These are phyloP conservation scores for Carollia perspicillata DNA, from an alignment of 2,113 vertebrate genomes.

Conservation along the genomic window DNA sequence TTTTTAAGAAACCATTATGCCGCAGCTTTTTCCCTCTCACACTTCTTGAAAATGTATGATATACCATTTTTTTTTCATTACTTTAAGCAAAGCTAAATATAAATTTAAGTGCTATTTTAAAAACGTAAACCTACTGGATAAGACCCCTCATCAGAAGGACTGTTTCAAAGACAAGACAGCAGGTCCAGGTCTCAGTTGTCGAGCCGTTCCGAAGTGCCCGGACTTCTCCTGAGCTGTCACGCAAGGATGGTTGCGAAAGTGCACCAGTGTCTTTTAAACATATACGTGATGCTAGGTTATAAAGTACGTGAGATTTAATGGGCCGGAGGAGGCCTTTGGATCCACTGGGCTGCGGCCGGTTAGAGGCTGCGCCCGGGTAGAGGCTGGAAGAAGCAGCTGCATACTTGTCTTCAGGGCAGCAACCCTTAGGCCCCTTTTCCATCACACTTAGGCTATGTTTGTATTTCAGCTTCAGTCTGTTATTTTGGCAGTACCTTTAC, in stretches of 20 bases:
- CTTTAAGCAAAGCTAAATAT: constrained; percentile 67
- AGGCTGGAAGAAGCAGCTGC: no score
- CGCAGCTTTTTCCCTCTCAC: constrained; percentile 49
- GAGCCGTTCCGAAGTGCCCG: constrained; percentile 78
- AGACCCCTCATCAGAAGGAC: constrained; percentile 30
- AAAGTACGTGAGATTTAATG: background rate
- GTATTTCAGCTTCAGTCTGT: constrained; percentile 43
- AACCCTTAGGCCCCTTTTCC: constrained; percentile 21
- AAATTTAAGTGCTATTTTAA: constrained; percentile 63
- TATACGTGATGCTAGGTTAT: background rate
- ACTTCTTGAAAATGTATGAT: constrained; percentile 64
- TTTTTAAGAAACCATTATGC: constrained; percentile 62
- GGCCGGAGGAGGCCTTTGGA: background rate
- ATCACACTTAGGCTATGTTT: constrained; percentile 11
- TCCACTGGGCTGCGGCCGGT: background rate
- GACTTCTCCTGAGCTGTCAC: constrained; percentile 71
- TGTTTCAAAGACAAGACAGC: constrained; percentile 60
- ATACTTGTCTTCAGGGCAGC: constrained; percentile 31
- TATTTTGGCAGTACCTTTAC: constrained; percentile 21
- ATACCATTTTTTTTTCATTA: constrained; percentile 56
- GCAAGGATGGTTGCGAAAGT: constrained; percentile 73
- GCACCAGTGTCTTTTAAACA: background rate
- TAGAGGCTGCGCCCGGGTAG: no score
- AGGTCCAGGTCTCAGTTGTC: constrained; percentile 70
- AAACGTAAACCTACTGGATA: constrained; percentile 53